phyloP scores from a whole-genome alignment of 2,113 vertebrate species.

The Empidonax alnorum region DNA sequence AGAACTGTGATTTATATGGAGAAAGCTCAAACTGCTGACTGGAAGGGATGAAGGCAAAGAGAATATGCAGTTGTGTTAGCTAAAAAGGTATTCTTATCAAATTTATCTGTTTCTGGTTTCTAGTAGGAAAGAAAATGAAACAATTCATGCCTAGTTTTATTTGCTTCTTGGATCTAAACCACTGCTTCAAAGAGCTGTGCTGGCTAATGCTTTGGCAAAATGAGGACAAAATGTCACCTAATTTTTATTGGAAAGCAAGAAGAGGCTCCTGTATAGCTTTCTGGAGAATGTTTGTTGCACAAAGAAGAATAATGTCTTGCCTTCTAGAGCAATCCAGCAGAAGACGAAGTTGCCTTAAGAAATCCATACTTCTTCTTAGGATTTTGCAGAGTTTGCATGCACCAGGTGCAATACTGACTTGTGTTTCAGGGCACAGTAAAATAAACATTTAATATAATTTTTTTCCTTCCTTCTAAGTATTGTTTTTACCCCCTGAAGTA shows the following conservation, averaged over 20 bases:
- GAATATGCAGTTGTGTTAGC: constrained; percentile 26
- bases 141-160: constrained; percentile 6
- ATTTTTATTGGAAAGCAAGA: neutral
- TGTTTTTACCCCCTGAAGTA: neutral
- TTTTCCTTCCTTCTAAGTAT: neutral
- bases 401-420: neutral
- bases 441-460: neutral
- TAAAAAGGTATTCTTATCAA: constrained; percentile 42
- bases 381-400: neutral
- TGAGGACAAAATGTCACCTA: neutral
- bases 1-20: constrained; percentile 50
- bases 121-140: constrained; percentile 44
- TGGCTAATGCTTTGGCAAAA: neutral
- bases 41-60: constrained; percentile 2
- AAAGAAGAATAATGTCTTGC: neutral
- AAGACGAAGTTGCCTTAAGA: neutral
- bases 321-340: neutral
- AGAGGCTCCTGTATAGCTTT: neutral
- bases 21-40: constrained; percentile 54
- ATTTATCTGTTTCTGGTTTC: constrained; percentile 33
- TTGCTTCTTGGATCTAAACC: neutral
- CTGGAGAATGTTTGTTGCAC: neutral
- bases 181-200: neutral
- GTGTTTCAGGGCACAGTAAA: neutral
- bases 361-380: neutral